Conservation (phyloP, 2,888 invertebrate species). For the Scaptomyza caliginosa region DNA sequence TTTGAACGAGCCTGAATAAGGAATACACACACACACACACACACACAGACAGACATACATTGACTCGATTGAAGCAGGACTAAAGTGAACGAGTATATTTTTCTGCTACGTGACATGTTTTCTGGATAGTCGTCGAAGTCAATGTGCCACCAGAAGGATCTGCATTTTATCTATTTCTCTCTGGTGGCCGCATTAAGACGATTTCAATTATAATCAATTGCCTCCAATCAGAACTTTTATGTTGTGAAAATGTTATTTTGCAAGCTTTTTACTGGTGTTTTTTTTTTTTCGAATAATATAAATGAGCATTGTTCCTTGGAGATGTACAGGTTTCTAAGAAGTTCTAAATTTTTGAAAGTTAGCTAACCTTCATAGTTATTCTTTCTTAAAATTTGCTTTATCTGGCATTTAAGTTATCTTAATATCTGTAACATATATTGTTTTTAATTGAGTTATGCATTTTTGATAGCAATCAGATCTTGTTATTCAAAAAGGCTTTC, state of each 20-base stretch:
- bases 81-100: slow-evolving; percentile 56
- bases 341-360: not conserved
- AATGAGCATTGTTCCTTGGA: not conserved
- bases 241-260: not conserved
- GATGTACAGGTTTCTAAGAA: not conserved
- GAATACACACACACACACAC: slow-evolving; percentile 20
- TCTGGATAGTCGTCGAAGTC: slow-evolving; percentile 59
- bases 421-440: no score
- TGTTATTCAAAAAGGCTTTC: not conserved
- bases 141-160: slow-evolving; percentile 47
- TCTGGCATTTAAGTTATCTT: no score
- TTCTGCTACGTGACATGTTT: slow-evolving; percentile 72
- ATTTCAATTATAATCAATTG: slow-evolving; percentile 79
- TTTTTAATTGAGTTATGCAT: no score
- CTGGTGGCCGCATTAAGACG: slow-evolving; percentile 54
- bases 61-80: not conserved
- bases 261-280: not conserved
- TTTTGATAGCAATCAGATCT: not conserved
- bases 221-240: slow-evolving; percentile 50
- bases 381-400: no score
- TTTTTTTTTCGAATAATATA: not conserved
- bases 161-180: slow-evolving; percentile 27
- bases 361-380: no score
- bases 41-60: not conserved
- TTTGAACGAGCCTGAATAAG: slow-evolving; percentile 16